A percentile compares a stretch with the other conserved stretches of the same genome.
Conservation (phyloP, 2,113 vertebrate genomes). For the Blennius ocellaris region DNA sequence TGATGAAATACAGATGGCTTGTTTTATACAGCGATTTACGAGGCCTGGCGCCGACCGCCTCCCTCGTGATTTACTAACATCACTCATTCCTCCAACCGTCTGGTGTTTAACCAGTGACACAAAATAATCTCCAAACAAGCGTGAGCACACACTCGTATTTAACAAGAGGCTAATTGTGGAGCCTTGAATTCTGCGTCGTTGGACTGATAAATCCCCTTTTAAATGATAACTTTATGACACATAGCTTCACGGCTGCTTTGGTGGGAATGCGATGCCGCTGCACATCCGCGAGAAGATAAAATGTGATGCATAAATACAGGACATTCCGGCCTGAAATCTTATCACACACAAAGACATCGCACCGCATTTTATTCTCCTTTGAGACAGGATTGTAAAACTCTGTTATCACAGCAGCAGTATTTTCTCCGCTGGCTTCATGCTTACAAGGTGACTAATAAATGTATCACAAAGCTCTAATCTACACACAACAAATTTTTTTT, state of each 20-base stretch:
- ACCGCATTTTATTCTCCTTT: constrained; percentile 36
- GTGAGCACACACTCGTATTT: constrained; percentile 1
- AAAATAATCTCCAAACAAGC: constrained; percentile 27
- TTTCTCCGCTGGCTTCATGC: neutral
- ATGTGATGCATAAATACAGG: neutral
- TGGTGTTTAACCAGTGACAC: constrained; percentile 17
- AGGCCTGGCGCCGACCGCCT: constrained; percentile 19
- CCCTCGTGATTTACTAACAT: constrained; percentile 24
- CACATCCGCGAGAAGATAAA: constrained; percentile 29
- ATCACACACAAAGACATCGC: constrained; percentile 30
- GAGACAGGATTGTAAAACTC: constrained; percentile 23
- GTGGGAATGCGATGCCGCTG: constrained; percentile 19
- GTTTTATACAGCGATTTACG: constrained; percentile 52
- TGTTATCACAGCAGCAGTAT: constrained; percentile 16
- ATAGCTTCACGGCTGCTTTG: constrained; percentile 11
- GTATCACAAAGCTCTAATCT: constrained; percentile 1
- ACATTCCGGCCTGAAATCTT: constrained; percentile 19
- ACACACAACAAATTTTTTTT: neutral
- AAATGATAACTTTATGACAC: constrained; percentile 11
- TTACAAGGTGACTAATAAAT: too few species aligned
- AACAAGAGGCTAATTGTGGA: constrained; percentile 20
- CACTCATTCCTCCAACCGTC: constrained; percentile 8
- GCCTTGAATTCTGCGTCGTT: constrained; percentile 1
- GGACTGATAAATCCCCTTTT: constrained; percentile 16
- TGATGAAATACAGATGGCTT: constrained; percentile 50